A percentile compares a stretch with the other conserved stretches of the same genome.
Conservation (phyloP, 2,888 invertebrate species). For the Zygogramma bicolorata region DNA sequence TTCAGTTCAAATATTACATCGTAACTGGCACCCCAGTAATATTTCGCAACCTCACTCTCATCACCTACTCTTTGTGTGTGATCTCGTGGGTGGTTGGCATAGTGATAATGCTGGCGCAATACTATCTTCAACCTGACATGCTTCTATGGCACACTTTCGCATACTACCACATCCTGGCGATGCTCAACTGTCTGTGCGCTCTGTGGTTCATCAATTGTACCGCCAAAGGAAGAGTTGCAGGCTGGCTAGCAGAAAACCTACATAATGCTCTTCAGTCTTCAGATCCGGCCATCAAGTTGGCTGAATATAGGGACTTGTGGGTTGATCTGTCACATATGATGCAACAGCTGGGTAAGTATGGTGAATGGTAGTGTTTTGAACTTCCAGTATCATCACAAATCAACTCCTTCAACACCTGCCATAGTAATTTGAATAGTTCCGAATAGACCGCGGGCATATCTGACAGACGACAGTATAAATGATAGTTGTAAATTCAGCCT, state of each 20-base stretch:
- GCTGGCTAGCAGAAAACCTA: slow-evolving; percentile 74
- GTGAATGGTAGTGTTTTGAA: too few species aligned
- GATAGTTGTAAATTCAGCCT: too few species aligned
- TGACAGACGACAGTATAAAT: too few species aligned
- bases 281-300: slow-evolving; percentile 75
- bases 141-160: slow-evolving; percentile 80
- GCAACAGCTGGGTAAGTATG: slow-evolving; percentile 77
- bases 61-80: slow-evolving; percentile 76
- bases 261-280: slow-evolving; percentile 74
- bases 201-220: slow-evolving; percentile 72
- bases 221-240: slow-evolving; percentile 68
- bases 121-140: slow-evolving; percentile 79
- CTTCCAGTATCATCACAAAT: too few species aligned
- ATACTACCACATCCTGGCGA: slow-evolving; percentile 80
- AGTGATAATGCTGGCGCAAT: slow-evolving; percentile 76
- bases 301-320: slow-evolving; percentile 74
- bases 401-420: too few species aligned
- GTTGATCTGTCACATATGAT: slow-evolving; percentile 83
- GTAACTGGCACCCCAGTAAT: slow-evolving; percentile 75
- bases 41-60: slow-evolving; percentile 73
- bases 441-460: too few species aligned
- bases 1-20: slow-evolving; percentile 72
- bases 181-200: slow-evolving; percentile 79
- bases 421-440: too few species aligned
- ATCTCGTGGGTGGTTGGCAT: slow-evolving; percentile 77